phyloP scores from a whole-genome alignment of 2,888 invertebrate genomes.

The Iphiclides podalirius region DNA sequence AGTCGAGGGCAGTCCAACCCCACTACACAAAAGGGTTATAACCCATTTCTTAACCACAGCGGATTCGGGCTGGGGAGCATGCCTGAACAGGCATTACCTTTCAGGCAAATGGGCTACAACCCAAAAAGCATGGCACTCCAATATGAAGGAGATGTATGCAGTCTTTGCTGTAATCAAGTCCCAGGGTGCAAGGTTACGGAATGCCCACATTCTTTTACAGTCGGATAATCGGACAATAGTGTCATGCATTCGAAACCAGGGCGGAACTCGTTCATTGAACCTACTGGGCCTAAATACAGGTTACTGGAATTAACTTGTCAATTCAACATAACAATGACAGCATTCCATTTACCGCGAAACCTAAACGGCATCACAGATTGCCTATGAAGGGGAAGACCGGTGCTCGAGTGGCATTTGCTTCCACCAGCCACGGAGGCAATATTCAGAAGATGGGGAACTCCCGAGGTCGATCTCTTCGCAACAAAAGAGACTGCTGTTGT shows the following conservation, averaged over 20 bases:
- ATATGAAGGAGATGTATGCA: conserved; percentile 32
- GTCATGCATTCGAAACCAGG: conserved; percentile 32
- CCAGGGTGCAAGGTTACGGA: background rate
- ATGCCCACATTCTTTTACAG: background rate
- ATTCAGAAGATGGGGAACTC: conserved; percentile 25
- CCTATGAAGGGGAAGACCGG: conserved; percentile 26
- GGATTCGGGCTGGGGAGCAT: too few relatives aligned
- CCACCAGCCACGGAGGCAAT: conserved; percentile 17
- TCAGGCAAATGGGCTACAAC: conserved; percentile 24
- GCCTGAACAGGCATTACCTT: conserved; percentile 22
- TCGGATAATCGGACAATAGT: conserved; percentile 25
- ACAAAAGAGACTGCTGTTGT: conserved; percentile 18
- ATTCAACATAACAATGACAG: conserved; percentile 7
- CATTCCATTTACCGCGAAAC: conserved; percentile 31
- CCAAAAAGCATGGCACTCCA: conserved; percentile 31
- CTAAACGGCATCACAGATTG: conserved; percentile 39
- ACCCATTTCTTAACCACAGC: too few relatives aligned
- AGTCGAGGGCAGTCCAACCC: too few relatives aligned
- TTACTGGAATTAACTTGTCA: conserved; percentile 12
- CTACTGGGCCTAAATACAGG: conserved; percentile 19
- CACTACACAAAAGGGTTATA: too few relatives aligned
- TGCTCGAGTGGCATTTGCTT: conserved; percentile 29
- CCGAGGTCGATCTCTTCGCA: conserved; percentile 28
- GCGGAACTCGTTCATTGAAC: conserved; percentile 28
- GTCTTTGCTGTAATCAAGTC: conserved; percentile 23